A percentile compares a stretch with the other conserved stretches of the same genome.
These are phyloP conservation scores for Harmothoe impar DNA, from an alignment of 2,888 invertebrate genomes.

Conservation along the genomic window DNA sequence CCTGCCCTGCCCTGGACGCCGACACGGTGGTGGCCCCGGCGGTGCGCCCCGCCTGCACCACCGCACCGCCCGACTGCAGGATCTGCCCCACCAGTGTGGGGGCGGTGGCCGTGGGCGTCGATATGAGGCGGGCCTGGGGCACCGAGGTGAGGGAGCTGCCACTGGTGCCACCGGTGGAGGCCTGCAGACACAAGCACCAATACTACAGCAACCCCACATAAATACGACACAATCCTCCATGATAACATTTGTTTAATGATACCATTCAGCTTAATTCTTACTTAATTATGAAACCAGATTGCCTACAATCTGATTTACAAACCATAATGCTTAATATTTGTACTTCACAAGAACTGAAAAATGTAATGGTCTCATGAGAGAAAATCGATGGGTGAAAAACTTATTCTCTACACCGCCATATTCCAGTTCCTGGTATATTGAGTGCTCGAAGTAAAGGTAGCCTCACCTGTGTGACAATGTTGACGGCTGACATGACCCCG, in stretches of 20 bases:
- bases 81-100: slow-evolving; percentile 65
- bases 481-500: slow-evolving; percentile 54
- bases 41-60: slow-evolving; percentile 36
- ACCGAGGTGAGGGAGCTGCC: neutral
- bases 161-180: neutral
- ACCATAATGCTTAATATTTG: no score
- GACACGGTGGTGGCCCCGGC: slow-evolving; percentile 31
- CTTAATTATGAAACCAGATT: no score
- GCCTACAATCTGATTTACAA: no score
- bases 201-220: no score
- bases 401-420: no score
- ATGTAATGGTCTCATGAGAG: no score
- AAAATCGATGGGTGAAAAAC: no score
- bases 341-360: no score
- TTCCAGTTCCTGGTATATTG: no score
- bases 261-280: no score
- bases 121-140: slow-evolving; percentile 10
- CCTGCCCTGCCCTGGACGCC: neutral
- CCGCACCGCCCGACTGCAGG: slow-evolving; percentile 59
- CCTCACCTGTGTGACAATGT: slow-evolving; percentile 63
- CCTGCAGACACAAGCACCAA: neutral
- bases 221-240: neutral
- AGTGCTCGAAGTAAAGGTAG: no score
- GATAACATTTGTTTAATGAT: no score
- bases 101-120: slow-evolving; percentile 26